A percentile compares a stretch with the other conserved stretches of the same genome.
phyloP scores from a whole-genome alignment of 2,888 invertebrate species.

The Meandrusa payeni region DNA sequence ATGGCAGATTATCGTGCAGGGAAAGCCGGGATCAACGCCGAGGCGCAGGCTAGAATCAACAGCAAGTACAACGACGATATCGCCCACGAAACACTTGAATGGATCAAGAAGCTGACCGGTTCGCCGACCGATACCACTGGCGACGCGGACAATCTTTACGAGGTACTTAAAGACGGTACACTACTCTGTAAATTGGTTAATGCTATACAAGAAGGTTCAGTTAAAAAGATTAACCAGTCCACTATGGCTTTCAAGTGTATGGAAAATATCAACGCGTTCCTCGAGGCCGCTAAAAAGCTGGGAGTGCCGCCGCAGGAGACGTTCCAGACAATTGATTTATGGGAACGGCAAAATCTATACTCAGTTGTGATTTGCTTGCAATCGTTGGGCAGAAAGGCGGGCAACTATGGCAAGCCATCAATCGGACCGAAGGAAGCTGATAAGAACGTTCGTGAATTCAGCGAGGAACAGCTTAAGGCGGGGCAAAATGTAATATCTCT shows the following conservation, averaged over 20 bases:
- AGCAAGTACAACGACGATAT: conserved; percentile 97
- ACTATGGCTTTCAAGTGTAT: conserved; percentile 98
- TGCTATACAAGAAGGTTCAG: conserved; percentile 89
- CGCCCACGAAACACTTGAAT: conserved; percentile 94
- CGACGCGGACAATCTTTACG: conserved; percentile 94
- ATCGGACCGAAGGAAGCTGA: conserved; percentile 98
- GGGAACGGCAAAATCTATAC: conserved; percentile 97
- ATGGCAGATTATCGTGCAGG: conserved; percentile 74
- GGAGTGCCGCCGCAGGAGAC: conserved; percentile 97
- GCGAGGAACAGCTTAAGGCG: conserved; percentile 95
- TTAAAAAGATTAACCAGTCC: conserved; percentile 95
- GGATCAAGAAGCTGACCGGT: conserved; percentile 93
- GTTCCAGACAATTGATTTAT: conserved; percentile 99
- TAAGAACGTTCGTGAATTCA: conserved; percentile 95
- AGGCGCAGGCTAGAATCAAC: conserved; percentile 85
- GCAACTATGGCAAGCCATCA: conserved; percentile 90
- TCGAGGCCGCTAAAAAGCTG: conserved; percentile 89
- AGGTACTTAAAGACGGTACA: conserved; percentile 93
- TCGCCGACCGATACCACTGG: conserved; percentile 92
- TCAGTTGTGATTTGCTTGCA: conserved; percentile 98
- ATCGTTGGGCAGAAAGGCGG: conserved; percentile 95
- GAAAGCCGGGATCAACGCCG: conserved; percentile 75
- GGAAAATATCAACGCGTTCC: conserved; percentile 98
- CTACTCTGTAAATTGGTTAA: conserved; percentile 95
- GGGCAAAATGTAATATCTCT: conserved; percentile 96